phyloP scores from a whole-genome alignment of 1,140 invertebrate species.

The Harpegnathos saltator region DNA sequence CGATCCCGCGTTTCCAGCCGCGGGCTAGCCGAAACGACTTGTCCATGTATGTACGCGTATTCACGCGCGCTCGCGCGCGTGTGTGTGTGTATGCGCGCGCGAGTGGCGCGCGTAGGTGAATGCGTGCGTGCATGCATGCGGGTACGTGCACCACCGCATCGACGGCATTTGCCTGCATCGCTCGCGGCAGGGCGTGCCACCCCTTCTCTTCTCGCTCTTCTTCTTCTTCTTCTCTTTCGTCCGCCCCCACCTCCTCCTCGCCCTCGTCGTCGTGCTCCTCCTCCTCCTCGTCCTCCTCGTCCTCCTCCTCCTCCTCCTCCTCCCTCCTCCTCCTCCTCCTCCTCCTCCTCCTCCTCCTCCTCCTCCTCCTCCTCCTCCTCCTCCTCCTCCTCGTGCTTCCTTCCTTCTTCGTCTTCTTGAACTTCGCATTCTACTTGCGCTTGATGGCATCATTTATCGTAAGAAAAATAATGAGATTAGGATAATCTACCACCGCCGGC shows the following conservation, averaged over 20 bases:
- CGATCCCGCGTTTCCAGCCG: slow-evolving; percentile 76
- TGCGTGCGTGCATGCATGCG: not conserved
- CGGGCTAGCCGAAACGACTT: slow-evolving; percentile 79
- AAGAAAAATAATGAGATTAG: slow-evolving; percentile 63
- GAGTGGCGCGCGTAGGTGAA: too few relatives aligned
- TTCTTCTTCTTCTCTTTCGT: not conserved
- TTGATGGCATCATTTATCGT: slow-evolving; percentile 63
- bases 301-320: slow-evolving; percentile 2
- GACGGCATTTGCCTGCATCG: slow-evolving; percentile 82
- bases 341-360: too few relatives aligned
- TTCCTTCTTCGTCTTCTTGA: slow-evolving; percentile 25
- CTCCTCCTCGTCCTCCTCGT: slow-evolving; percentile 24
- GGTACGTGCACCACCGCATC: slow-evolving; percentile 60
- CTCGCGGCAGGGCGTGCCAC: slow-evolving; percentile 72
- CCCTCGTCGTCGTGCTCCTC: slow-evolving; percentile 20
- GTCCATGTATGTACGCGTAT: slow-evolving; percentile 36
- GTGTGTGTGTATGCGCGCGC: slow-evolving; percentile 24
- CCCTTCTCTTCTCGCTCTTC: slow-evolving; percentile 54
- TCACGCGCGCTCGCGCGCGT: slow-evolving; percentile 1
- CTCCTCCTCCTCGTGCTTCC: slow-evolving; percentile 7
- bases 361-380: slow-evolving; percentile 21
- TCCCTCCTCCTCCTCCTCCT: slow-evolving; percentile 43
- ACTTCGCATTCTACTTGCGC: slow-evolving; percentile 28
- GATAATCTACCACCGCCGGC: slow-evolving; percentile 55
- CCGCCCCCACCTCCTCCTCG: not conserved